Conservation (phyloP, 2,888 invertebrate species). For the Icerya purchasi region DNA sequence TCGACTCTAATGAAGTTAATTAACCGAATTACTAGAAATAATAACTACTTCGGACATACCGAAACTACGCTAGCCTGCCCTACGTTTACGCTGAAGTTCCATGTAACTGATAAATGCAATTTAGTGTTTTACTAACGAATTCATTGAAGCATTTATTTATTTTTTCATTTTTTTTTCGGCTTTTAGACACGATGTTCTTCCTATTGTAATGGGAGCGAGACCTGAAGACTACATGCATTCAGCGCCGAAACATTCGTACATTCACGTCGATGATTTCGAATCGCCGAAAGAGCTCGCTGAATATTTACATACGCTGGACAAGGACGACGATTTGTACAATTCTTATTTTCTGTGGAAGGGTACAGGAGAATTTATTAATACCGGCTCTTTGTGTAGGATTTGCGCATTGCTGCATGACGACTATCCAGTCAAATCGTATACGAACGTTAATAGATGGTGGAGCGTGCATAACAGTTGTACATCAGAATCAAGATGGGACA, state of each 20-base stretch:
- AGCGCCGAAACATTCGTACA: conserved; percentile 76
- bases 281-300: conserved; percentile 67
- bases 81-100: no score
- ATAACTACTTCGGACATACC: no score
- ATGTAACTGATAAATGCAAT: no score
- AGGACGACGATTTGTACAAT: conserved; percentile 75
- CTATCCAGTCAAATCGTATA: conserved; percentile 37
- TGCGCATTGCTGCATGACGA: conserved; percentile 64
- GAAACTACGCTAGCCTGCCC: no score
- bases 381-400: conserved; percentile 78
- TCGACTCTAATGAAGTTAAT: no score
- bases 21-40: no score
- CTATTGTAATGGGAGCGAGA: conserved; percentile 89
- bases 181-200: conserved; percentile 55
- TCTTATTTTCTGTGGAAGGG: conserved; percentile 88
- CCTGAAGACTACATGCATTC: conserved; percentile 73
- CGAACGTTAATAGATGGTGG: conserved; percentile 86
- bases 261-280: conserved; percentile 88
- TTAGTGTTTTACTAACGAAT: no score
- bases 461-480: conserved; percentile 24
- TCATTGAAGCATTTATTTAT: no score
- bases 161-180: no score
- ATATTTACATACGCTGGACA: conserved; percentile 63
- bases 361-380: conserved; percentile 88
- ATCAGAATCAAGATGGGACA: not conserved